Base-by-base conservation (phyloP, 2,113 vertebrate genomes). In the Dipodomys stephensi region DNA sequence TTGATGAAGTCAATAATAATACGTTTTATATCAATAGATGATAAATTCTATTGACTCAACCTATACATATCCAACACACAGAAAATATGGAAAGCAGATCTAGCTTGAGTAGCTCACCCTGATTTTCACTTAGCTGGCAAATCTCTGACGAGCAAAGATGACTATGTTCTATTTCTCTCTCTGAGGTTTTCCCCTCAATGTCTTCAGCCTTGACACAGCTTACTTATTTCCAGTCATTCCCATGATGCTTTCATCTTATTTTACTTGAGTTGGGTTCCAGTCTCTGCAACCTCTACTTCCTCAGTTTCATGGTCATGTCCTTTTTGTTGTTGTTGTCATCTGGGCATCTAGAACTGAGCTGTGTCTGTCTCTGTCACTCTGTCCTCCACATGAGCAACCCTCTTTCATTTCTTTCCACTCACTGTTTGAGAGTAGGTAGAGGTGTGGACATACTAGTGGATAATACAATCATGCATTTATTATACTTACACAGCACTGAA, bases 1-100 rank as follows among this genome's bases (percentile, higher is more conserved):
- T 77, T 92, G 85, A 92, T 90, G 86, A 92, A 74, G 79, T 23
- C 65, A 94, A 94, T 90, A 82, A 92, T 92, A 92, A 68, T 92
- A 92, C 83, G 30, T 79, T 90, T 71, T 80, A 7, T 86, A 83
- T 77, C 83, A 79, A 68, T 0, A 1, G 69, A 72, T 76, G 83
- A 86, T 94, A 44, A 68, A 90, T 81, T 91, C 69, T 2, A 35
- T 28, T 23, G 65, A 8, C 49, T 44, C 10, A 19, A 85, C 76
- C 69, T 71, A 28, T 87, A 93, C n/a, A 35, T 64, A 86, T 32
- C 19, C 49, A 82, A 84, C 13, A 28, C 32, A 4, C 2, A 44
- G 84, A 46, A 64, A 88, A 85, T 85, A 1, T 72, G 83, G 65
- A 92, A 92, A 90, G 79, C 84, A 78, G 90, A 84, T 71, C 65